A percentile compares a stretch with the other conserved stretches of the same genome.
Evolutionary conservation across 92 coral and sea anemone genomes (phyloP).

Genomic region (Diadumene lineata): DNA sequence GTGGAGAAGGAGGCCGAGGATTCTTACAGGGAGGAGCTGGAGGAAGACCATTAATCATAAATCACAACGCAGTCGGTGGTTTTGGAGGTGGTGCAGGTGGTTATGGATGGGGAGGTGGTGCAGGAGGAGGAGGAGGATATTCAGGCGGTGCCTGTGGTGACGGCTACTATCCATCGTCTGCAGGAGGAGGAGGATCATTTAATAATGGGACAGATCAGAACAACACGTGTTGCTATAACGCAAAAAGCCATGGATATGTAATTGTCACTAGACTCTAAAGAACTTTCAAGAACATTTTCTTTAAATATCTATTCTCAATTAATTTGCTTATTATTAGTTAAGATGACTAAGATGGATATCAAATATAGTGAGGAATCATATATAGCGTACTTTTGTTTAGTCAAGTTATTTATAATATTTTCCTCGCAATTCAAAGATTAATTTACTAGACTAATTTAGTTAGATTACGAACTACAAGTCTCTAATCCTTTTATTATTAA

Average conservation of each 20-base stretch:
- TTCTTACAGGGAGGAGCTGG: constrained; percentile 48
- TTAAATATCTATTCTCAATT: too few relatives aligned
- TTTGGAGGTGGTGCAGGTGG: constrained; percentile 61
- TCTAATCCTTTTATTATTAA: too few relatives aligned
- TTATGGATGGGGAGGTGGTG: constrained; percentile 31
- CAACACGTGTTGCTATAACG: neutral
- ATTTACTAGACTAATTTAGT: too few relatives aligned
- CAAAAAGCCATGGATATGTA: neutral
- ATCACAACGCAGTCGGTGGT: constrained; percentile 32
- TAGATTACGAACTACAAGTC: too few relatives aligned
- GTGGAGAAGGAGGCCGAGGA: constrained; percentile 51
- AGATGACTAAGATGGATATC: too few relatives aligned
- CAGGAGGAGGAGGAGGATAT: constrained; percentile 46
- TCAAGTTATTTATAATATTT: too few relatives aligned
- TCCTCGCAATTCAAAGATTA: too few relatives aligned
- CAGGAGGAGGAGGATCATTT: neutral
- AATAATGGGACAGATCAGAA: neutral
- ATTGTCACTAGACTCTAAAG: too few relatives aligned
- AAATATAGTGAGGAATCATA: too few relatives aligned
- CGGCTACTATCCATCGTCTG: neutral
- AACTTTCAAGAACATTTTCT: too few relatives aligned
- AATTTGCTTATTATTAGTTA: too few relatives aligned
- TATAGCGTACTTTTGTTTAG: too few relatives aligned
- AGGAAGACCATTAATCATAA: neutral
- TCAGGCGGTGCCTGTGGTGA: constrained; percentile 8